Evolutionary conservation across 2,113 vertebrate species (phyloP), one percentile per base, ranked within the genome.

Genomic region (Oxyura jamaicensis): DNA sequence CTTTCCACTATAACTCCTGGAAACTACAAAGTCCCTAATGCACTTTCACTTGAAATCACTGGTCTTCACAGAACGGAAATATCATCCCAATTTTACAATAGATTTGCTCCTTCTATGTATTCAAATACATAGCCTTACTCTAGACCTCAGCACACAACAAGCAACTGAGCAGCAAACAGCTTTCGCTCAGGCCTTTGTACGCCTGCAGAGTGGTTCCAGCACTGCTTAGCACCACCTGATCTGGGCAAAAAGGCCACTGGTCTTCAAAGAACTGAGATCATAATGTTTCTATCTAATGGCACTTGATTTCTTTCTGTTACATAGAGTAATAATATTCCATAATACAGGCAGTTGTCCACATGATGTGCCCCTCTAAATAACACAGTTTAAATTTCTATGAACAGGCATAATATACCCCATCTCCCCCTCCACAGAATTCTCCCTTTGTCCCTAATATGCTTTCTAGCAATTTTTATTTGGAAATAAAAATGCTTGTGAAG

Each of bases 381-480:
- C 8, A 3, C 44, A 62, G 58, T 69, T 88, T 74, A 66, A 72
- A 91, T 74, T 60, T 88, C 86, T 65, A 11, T 76, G 59, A 83
- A 71, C 8, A 58, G 66, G 26, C 31, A 78, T 55, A 90, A 89
- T 65, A 68, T 20, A 82, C 62, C 55, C 7, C 62, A 88, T 44
- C 50, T 84, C 53, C 22, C 23, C 53, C 59, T 74, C 50, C 39
- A 76, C 59, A 80, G 76, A 96, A 75, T 66, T 89, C 29, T 89
- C 85, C 44, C 53, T 81, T 71, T 86, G 58, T 59, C 75, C 73
- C 52, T 85, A 93, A 90, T 74, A 86, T 35, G 44, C 28, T 87
- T 94, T 93, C 69, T 78, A 94, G 74, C 20, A 86, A 48, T n/a
- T 90, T 96, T 95, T 90, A 95, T 91, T 94, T 94, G 66, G 77